Evolutionary conservation across 2,797 vertebrate genomes (phyloP).

Genomic region (Chrosomus eos): DNA sequence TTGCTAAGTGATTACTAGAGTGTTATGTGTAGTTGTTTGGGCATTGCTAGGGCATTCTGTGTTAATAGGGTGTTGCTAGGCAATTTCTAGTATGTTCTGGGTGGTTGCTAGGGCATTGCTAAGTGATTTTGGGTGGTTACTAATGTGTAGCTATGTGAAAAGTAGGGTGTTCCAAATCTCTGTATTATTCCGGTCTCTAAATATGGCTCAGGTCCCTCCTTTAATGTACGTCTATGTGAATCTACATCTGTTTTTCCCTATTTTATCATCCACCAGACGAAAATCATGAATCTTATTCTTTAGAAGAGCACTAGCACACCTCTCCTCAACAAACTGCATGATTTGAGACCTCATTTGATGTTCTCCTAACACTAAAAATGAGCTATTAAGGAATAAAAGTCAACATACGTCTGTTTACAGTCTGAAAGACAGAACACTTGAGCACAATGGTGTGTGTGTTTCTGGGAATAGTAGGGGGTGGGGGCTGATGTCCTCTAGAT

Average conservation of each 20-base stretch:
- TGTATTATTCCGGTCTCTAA: background rate
- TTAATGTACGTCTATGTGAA: background rate
- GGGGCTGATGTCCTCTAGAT: constrained; percentile 46
- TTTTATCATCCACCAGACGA: background rate
- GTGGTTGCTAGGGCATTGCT: background rate
- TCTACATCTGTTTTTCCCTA: background rate
- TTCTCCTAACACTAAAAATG: constrained; percentile 21
- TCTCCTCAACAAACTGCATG: background rate
- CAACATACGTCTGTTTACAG: background rate
- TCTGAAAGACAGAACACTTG: constrained; percentile 43
- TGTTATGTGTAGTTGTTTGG: background rate
- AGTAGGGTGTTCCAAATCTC: background rate
- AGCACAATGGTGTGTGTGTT: constrained; percentile 45
- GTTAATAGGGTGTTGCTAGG: background rate
- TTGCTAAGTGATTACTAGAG: background rate
- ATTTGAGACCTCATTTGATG: background rate
- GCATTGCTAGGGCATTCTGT: background rate
- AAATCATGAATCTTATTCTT: background rate
- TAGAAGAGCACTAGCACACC: background rate
- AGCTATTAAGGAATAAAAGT: constrained; percentile 30
- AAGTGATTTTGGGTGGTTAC: background rate
- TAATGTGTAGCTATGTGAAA: background rate
- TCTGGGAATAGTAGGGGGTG: constrained; percentile 43
- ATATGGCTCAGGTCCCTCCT: background rate
- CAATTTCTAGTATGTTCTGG: background rate